Conservation (phyloP, 2,888 invertebrate genomes). For the Drosophila demipolita region DNA sequence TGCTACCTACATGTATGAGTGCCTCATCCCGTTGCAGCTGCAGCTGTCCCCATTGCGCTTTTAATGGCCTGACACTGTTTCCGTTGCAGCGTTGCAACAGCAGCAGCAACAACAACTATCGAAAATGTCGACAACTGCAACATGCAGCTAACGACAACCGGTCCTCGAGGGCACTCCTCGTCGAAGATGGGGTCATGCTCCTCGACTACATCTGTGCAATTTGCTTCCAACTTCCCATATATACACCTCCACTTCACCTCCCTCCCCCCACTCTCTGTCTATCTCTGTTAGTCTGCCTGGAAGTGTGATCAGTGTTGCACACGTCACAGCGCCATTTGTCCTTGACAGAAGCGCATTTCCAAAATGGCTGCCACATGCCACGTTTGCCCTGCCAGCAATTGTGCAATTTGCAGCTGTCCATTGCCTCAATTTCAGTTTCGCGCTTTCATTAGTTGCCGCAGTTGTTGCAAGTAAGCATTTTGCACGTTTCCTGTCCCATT, state of each 20-base stretch:
- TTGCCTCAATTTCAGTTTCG: slow-evolving; percentile 51
- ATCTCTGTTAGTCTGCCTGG: slow-evolving; percentile 23
- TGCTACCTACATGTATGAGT: slow-evolving; percentile 44
- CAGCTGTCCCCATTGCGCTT: slow-evolving; percentile 32
- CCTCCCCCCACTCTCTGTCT: slow-evolving; percentile 1
- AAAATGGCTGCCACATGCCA: slow-evolving; percentile 65
- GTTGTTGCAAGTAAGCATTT: slow-evolving; percentile 5
- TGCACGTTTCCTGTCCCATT: slow-evolving; percentile 21
- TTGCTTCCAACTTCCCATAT: slow-evolving; percentile 66
- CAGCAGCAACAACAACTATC: slow-evolving; percentile 28
- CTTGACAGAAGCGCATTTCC: slow-evolving; percentile 72
- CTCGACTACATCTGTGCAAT: slow-evolving; percentile 65
- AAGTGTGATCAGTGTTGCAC: slow-evolving; percentile 72
- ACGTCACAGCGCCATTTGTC: slow-evolving; percentile 61
- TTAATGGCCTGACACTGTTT: slow-evolving; percentile 80
- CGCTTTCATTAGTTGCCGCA: slow-evolving; percentile 48
- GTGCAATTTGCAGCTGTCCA: slow-evolving; percentile 76
- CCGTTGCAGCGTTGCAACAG: slow-evolving; percentile 58
- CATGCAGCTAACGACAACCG: slow-evolving; percentile 71
- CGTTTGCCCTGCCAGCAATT: slow-evolving; percentile 55
- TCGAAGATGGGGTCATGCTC: slow-evolving; percentile 15
- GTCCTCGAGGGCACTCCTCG: slow-evolving; percentile 20
- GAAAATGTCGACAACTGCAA: slow-evolving; percentile 64
- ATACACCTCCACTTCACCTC: background rate
- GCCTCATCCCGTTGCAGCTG: slow-evolving; percentile 9